Percentiles rank a stretch among this genome's conserved stretches.
phyloP scores from a whole-genome alignment of 2,113 vertebrate species.

The Nothobranchius kuhntae region DNA sequence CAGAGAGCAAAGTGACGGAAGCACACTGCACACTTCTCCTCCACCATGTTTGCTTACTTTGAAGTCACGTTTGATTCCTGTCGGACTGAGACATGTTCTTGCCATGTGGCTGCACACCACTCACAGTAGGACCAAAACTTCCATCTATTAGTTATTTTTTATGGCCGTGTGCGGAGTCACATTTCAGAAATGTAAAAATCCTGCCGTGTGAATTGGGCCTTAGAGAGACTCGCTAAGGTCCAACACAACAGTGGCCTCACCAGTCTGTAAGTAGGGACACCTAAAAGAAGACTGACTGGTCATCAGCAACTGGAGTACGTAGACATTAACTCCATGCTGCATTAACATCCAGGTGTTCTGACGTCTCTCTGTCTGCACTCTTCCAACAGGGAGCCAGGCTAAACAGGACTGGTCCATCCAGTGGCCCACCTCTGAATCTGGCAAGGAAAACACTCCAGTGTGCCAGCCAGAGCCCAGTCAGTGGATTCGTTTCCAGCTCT shows the following conservation, averaged over 20 bases:
- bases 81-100: too few relatives aligned
- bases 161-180: too few relatives aligned
- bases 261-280: neutral
- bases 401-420: conserved; percentile 98
- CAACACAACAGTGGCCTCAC: neutral
- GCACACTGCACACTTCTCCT: too few relatives aligned
- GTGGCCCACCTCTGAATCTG: conserved; percentile 90
- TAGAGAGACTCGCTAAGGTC: neutral
- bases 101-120: too few relatives aligned
- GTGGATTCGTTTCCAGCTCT: conserved; percentile 88
- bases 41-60: too few relatives aligned
- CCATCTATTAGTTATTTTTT: too few relatives aligned
- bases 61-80: too few relatives aligned
- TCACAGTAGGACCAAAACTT: too few relatives aligned
- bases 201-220: too few relatives aligned
- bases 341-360: neutral
- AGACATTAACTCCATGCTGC: neutral
- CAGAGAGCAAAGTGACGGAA: too few relatives aligned
- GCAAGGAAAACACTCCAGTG: conserved; percentile 89
- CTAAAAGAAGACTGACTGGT: neutral
- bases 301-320: neutral
- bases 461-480: conserved; percentile 82
- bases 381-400: conserved; percentile 83
- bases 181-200: neutral
- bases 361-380: conserved; percentile 13